A percentile compares a stretch with the other conserved stretches of the same genome.
These are phyloP conservation scores for Chrysocyon brachyurus DNA, from an alignment of 2,797 vertebrate species.

Conservation along the genomic window DNA sequence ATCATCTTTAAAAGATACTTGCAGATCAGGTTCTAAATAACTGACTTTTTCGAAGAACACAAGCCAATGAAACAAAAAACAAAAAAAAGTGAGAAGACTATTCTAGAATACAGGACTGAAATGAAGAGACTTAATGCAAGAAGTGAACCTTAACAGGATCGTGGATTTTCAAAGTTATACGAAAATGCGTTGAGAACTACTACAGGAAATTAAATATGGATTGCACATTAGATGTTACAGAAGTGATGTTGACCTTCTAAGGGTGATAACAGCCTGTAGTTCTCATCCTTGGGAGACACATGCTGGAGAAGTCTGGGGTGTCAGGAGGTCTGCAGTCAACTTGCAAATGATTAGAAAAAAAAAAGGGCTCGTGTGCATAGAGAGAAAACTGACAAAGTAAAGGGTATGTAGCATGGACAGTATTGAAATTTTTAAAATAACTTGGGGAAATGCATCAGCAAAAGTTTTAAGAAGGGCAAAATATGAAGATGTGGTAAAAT, in stretches of 20 bases:
- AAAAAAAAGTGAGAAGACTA: background rate
- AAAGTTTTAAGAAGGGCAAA: background rate
- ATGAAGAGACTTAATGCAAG: background rate
- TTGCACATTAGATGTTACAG: background rate
- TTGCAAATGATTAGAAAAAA: background rate
- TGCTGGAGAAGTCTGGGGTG: background rate
- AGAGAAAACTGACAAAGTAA: background rate
- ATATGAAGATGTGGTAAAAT: background rate
- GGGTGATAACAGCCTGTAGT: background rate
- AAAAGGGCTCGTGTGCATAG: background rate
- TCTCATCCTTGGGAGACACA: background rate
- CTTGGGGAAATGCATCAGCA: background rate
- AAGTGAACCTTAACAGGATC: background rate
- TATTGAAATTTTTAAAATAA: background rate
- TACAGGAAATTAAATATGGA: background rate
- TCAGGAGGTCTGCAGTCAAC: background rate
- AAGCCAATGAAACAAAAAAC: background rate
- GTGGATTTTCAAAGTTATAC: background rate
- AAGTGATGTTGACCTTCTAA: background rate
- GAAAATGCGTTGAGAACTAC: background rate
- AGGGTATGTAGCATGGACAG: too few relatives aligned
- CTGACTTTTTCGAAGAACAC: background rate
- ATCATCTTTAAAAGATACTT: background rate
- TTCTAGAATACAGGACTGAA: slow-evolving; percentile 1
- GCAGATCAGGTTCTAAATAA: background rate